Base-by-base conservation (phyloP, 2,113 vertebrate genomes). In the Riparia riparia region DNA sequence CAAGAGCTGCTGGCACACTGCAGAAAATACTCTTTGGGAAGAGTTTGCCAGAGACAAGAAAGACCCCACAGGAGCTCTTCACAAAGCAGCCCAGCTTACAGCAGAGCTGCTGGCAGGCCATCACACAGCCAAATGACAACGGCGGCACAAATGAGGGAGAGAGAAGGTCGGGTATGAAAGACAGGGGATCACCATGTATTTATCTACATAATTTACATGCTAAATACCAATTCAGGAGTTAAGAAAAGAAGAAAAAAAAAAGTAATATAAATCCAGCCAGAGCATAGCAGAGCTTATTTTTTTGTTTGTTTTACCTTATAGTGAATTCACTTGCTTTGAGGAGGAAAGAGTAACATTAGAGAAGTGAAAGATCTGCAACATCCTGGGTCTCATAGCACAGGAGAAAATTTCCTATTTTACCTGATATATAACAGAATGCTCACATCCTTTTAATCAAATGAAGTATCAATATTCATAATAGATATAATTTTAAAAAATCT, bases 31-130 rank as follows among this genome's bases (percentile, higher is more conserved):
- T 96, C 84, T 83, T 90, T 34, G 77, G 68, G 83, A 93, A 86
- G 84, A 84, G 63, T 94, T 90, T 96, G 95, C 96, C 93, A 94
- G 85, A 92, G 77, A 87, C 60, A 90, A 89, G 93, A 86, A 94
- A 89, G 92, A 89, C 82, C 74, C 82, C 94, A 57, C 74, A 79
- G 82, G 92, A 89, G 58, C 39, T 86, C 89, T 66, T 88, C 89
- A 95, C 57, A 86, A 88, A 94, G 45, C 73, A 84, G 34, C 6
- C 1, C 3, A 7, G 57, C 50, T 84, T 65, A 89, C 53, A 92
- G 86, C 80, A 82, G 82, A 91, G 50, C 66, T 90, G 77, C 83
- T 94, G 90, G 88, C 86, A 92, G 69, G 65, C 58, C 24, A 1
- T 71, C 68, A 77, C 89, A 42, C 31, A 56, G 73, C 39, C 54